phyloP scores from a whole-genome alignment of 2,113 vertebrate species.

The Sinocyclocheilus anophthalmus region DNA sequence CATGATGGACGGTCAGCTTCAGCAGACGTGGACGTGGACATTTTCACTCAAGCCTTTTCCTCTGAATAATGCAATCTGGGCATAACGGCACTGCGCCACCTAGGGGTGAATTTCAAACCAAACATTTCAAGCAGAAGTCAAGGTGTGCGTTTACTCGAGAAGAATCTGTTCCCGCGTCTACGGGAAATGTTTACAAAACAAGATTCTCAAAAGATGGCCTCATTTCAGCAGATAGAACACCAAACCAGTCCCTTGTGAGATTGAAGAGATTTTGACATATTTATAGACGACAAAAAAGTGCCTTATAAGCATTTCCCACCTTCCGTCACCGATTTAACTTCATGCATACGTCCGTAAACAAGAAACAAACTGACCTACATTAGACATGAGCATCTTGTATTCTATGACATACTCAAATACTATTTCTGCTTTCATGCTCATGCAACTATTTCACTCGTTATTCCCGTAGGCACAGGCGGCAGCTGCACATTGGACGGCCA shows the following conservation, averaged over 20 bases:
- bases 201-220: neutral
- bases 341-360: neutral
- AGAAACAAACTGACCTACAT: neutral
- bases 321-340: neutral
- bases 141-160: neutral
- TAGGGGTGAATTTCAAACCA: neutral
- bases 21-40: conserved; percentile 54
- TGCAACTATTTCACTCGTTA: neutral
- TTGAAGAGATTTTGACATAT: neutral
- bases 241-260: neutral
- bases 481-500: conserved; percentile 83
- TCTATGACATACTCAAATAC: too few species aligned
- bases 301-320: conserved; percentile 2
- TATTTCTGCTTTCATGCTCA: neutral
- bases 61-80: neutral
- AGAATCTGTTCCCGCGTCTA: neutral
- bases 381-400: neutral
- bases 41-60: conserved; percentile 58
- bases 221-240: neutral
- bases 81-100: neutral
- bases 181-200: neutral
- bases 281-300: neutral
- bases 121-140: neutral
- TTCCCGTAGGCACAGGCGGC: conserved; percentile 72
- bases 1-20: conserved; percentile 50